Evolutionary conservation across 2,888 invertebrate species (phyloP), one percentile per base, ranked within the genome.

Genomic region (Caenorhabditis zanzibari): DNA sequence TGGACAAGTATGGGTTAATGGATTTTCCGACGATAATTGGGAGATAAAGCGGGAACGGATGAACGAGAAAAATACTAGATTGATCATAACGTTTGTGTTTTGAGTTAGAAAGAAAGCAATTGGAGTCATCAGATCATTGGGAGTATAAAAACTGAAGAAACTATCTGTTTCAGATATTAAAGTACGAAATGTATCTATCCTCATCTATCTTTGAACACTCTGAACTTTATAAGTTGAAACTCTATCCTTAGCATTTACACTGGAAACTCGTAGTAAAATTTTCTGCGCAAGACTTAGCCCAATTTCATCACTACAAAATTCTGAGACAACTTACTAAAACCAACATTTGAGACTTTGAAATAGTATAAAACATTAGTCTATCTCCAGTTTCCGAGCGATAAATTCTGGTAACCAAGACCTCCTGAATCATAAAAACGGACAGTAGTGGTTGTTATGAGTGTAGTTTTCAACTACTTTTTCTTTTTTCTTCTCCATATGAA

Each of bases 11-110:
- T n/a, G n/a, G n/a, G 64, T 47, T 75, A 75, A 75, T 75, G 66
- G 66, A 52, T 75, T 66, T 71, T 47, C 58, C n/a, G 68, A 24
- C 52, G 58, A 58, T 44, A 58, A 58, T 58, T 58, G 58, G n/a
- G 44, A 61, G 44, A 26, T 24, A 24, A 19, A 22, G 12, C 1
- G 56, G 32, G 71, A 71, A 59, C 22, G 41, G 66, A 47, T 44
- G 54, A 61, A 24, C 47, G 49, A 69, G n/a, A 10, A 19, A 59
- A 56, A 38, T 32, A 32, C 26, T n/a, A 66, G 26, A 32, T 41
- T 32, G 69, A 41, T 41, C 47, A 63, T 59, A 61, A 68, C 41
- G 69, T 52, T 76, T 76, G 49, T 69, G 59, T 61, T 54, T 54
- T 52, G 19, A 68, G 38, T 71, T 63, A n/a, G n/a, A 35, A 28